Base-by-base conservation (phyloP, 2,888 invertebrate species). In the Brachypalpus laphriformis region DNA sequence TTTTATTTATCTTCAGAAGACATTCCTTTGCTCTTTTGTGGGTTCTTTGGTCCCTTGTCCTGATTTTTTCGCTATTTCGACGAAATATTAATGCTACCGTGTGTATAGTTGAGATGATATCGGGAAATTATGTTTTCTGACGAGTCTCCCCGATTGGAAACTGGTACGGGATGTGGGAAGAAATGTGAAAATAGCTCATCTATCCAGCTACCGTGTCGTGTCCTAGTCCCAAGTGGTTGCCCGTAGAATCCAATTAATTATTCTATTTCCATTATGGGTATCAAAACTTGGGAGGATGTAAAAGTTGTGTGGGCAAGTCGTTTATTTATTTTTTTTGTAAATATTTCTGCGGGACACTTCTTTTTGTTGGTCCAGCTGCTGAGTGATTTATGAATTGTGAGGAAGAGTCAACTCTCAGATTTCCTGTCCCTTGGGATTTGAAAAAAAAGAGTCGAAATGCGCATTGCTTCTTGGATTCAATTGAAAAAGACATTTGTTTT, bases 31-130 rank as follows among this genome's bases (percentile, higher is more conserved):
- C 16, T 45, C 72, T 22, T 74, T 72, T 77, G 61, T 47, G 74
- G 72, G 75, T 85, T 87, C 77, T 68, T 82, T 65, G 77, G 77
- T 87, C 87, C 87, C 77, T 28, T 11, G 37, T 82, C 54, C 70
- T 61, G 83, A 75, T 81, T 72, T 56, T 45, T 81, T 75, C 82
- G 65, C 20, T 70, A 37, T 71, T 49, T 72, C 54, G 28, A 31
- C 4, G 54, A 20, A 51, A 51, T 51, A 14, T 25, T 51, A 14
- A 28, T 51, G 5, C 3, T 25, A 11, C 18, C 28, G 25, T 8
- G 8, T 31, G 8, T 8, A 8, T 28, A 18, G 18, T 18, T 28
- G 34, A n/a, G 16, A 34, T 59, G 14, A n/a, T 49, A 49, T 61
- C 40, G 42, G 63, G 42, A 22, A 63, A 74, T 54, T 54, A 56